A percentile compares a stretch with the other conserved stretches of the same genome.
Conservation (phyloP, 2,888 invertebrate species). For the Eilema sororculum region DNA sequence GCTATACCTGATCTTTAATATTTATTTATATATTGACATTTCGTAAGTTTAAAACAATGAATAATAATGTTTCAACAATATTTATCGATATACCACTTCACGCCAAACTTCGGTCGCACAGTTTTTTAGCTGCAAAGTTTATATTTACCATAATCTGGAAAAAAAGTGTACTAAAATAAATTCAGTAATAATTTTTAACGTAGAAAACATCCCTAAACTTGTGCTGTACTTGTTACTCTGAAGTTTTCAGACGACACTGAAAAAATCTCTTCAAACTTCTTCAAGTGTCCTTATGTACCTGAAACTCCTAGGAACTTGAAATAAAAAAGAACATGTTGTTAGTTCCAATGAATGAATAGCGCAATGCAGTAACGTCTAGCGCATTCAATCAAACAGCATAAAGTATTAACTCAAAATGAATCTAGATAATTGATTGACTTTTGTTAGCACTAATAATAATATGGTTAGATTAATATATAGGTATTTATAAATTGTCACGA, state of each 20-base stretch:
- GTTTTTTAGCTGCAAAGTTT: neutral
- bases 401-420: no score
- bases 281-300: slow-evolving; percentile 6
- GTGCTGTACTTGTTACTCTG: slow-evolving; percentile 17
- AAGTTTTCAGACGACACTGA: slow-evolving; percentile 25
- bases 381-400: no score
- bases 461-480: no score
- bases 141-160: slow-evolving; percentile 17
- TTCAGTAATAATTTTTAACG: slow-evolving; percentile 17
- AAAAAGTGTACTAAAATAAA: slow-evolving; percentile 19
- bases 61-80: neutral
- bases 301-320: slow-evolving; percentile 6
- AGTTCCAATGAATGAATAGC: neutral
- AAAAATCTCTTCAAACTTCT: slow-evolving; percentile 11
- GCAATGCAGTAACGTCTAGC: no score
- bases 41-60: no score
- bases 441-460: no score
- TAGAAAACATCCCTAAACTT: slow-evolving; percentile 12
- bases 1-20: no score
- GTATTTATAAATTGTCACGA: no score
- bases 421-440: no score
- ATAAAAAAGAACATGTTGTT: slow-evolving; percentile 1
- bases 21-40: no score
- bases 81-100: neutral
- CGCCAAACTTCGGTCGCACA: neutral